Percentiles rank a stretch among this genome's conserved stretches.
Conservation (phyloP, 2,888 invertebrate genomes). For the Cinara cedri region DNA sequence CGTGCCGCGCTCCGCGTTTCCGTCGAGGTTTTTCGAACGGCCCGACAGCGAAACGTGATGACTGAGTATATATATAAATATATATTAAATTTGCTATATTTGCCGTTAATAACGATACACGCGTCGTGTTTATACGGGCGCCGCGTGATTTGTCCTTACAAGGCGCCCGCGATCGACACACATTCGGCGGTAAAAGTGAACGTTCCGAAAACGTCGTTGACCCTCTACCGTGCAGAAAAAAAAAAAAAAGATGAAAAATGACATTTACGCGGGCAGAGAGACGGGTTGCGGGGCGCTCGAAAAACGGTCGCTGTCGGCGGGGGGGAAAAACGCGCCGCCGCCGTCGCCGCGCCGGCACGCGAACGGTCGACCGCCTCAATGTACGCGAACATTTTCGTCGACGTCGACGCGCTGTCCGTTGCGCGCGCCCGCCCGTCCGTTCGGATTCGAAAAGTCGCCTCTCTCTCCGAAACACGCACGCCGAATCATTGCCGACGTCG, state of each 20-base stretch:
- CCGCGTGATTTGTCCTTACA: conserved; percentile 35
- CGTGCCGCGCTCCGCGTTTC: neutral
- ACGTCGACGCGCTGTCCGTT: too few species aligned
- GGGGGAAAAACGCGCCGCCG: too few species aligned
- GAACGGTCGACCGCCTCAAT: too few species aligned
- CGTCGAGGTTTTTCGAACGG: neutral
- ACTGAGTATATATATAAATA: too few species aligned
- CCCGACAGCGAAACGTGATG: conserved; percentile 2
- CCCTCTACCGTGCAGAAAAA: conserved; percentile 30
- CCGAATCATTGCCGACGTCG: too few species aligned
- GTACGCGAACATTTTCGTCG: too few species aligned
- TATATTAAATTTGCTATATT: too few species aligned
- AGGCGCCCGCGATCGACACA: conserved; percentile 31
- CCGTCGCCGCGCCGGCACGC: too few species aligned
- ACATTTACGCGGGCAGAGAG: neutral
- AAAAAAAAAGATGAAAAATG: too few species aligned
- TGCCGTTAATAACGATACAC: neutral
- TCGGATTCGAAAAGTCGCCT: too few species aligned
- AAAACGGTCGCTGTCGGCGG: neutral
- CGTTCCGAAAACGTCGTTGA: conserved; percentile 35
- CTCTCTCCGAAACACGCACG: too few species aligned
- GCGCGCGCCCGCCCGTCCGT: too few species aligned
- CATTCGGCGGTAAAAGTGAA: conserved; percentile 47
- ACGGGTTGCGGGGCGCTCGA: neutral
- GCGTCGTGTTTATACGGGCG: neutral